Percentiles rank a stretch among this genome's conserved stretches.
These are phyloP conservation scores for Tolypeutes matacus DNA, from an alignment of 2,797 vertebrate genomes.

Conservation along the genomic window DNA sequence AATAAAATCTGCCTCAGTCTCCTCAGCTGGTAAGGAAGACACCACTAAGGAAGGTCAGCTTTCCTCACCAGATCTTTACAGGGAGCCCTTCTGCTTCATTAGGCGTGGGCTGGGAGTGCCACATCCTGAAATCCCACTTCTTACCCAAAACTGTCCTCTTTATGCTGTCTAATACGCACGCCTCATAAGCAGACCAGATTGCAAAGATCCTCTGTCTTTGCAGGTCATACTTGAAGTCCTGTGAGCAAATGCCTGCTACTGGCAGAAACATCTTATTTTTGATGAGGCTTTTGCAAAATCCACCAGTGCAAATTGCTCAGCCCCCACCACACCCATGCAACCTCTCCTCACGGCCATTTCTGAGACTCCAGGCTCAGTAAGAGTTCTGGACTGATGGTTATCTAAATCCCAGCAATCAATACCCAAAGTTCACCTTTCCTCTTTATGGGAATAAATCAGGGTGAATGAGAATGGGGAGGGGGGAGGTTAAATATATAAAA, in stretches of 20 bases:
- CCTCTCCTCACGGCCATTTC: not conserved
- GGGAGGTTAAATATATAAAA: not conserved
- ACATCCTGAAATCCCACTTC: conserved; percentile 62
- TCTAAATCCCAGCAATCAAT: conserved; percentile 38
- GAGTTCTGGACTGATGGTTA: conserved; percentile 20
- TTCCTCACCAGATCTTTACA: conserved; percentile 8
- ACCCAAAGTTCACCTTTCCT: conserved; percentile 44
- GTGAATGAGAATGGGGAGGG: not conserved
- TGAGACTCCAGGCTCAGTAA: not conserved
- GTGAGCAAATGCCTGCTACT: not conserved
- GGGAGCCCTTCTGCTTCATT: conserved; percentile 54
- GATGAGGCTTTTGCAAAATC: conserved; percentile 1
- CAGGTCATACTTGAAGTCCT: conserved; percentile 37
- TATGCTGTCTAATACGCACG: not conserved
- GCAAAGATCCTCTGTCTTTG: conserved; percentile 20
- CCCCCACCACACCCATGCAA: not conserved
- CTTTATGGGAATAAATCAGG: conserved; percentile 13
- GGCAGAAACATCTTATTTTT: not conserved
- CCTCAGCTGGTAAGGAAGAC: not conserved
- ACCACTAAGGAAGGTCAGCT: conserved; percentile 12
- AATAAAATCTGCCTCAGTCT: conserved; percentile 33
- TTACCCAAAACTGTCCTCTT: conserved; percentile 26
- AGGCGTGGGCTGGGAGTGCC: not conserved
- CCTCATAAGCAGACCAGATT: conserved; percentile 45
- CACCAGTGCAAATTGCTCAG: not conserved